Evolutionary conservation across 2,797 vertebrate species (phyloP).

Genomic region (Premnoplex brunnescens): DNA sequence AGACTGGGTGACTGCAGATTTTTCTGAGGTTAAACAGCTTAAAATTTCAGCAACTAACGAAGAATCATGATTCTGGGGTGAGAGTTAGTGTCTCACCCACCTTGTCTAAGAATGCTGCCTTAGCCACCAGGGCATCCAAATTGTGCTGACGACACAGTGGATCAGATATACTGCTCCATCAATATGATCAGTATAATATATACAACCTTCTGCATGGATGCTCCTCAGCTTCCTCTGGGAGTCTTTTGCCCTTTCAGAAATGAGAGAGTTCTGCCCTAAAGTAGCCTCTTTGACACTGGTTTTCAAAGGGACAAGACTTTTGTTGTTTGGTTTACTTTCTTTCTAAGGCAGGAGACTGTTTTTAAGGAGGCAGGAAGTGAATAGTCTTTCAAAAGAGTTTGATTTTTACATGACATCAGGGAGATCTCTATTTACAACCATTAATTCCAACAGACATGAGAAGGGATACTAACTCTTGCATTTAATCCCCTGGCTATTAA

Average conservation of each 20-base stretch:
- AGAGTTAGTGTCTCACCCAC: neutral
- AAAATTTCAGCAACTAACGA: neutral
- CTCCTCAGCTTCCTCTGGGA: neutral
- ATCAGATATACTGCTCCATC: neutral
- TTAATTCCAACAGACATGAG: neutral
- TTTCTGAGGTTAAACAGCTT: neutral
- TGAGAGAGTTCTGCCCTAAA: neutral
- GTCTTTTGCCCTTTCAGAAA: neutral
- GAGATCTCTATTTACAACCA: neutral
- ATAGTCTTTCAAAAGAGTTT: neutral
- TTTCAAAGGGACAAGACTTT: neutral
- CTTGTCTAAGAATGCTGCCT: neutral
- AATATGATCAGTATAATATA: neutral
- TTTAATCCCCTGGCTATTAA: neutral
- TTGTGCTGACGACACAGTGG: neutral
- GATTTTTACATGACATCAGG: neutral
- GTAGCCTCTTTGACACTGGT: neutral
- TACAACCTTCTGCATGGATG: neutral
- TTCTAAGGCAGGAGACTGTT: neutral
- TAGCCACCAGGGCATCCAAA: neutral
- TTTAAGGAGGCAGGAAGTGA: neutral
- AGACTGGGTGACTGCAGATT: neutral
- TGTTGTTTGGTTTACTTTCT: neutral
- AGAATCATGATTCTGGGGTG: neutral
- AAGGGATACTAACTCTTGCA: neutral